Evolutionary conservation across 2,113 vertebrate species (phyloP).

Genomic region (Petrocephalus microphthalmus): DNA sequence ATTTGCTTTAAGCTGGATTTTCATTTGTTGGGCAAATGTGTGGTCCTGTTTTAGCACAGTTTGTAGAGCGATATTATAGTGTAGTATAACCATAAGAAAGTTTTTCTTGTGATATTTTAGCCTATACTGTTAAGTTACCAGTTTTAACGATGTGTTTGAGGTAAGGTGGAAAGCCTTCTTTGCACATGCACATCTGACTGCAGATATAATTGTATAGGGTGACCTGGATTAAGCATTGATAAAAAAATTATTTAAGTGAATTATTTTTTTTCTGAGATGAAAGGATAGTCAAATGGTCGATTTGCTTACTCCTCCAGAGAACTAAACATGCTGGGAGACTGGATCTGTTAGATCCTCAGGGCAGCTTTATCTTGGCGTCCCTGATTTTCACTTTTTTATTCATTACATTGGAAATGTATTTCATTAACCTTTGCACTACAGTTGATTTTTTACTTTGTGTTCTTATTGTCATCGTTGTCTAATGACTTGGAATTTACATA

Average conservation of each 20-base stretch:
- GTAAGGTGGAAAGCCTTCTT: neutral
- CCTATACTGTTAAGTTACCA: neutral
- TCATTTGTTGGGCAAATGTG: neutral
- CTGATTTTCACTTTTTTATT: neutral
- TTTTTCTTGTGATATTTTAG: neutral
- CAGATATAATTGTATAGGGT: neutral
- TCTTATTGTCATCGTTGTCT: neutral
- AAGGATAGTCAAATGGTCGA: too few species aligned
- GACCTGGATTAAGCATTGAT: neutral
- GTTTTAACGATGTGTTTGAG: neutral
- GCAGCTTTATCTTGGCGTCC: neutral
- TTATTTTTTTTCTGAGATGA: neutral
- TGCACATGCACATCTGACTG: neutral
- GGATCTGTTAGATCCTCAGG: neutral
- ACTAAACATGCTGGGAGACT: neutral
- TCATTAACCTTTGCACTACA: neutral
- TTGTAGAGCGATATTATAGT: neutral
- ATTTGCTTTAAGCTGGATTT: neutral
- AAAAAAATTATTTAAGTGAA: neutral
- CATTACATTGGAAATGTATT: neutral
- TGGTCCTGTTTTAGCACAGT: neutral
- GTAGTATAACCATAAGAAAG: neutral
- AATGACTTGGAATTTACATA: constrained; percentile 2
- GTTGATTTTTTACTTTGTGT: neutral
- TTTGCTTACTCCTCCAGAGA: neutral